Percentiles rank a stretch among this genome's conserved stretches.
phyloP scores from a whole-genome alignment of 2,113 vertebrate genomes.

The Vulpes vulpes region DNA sequence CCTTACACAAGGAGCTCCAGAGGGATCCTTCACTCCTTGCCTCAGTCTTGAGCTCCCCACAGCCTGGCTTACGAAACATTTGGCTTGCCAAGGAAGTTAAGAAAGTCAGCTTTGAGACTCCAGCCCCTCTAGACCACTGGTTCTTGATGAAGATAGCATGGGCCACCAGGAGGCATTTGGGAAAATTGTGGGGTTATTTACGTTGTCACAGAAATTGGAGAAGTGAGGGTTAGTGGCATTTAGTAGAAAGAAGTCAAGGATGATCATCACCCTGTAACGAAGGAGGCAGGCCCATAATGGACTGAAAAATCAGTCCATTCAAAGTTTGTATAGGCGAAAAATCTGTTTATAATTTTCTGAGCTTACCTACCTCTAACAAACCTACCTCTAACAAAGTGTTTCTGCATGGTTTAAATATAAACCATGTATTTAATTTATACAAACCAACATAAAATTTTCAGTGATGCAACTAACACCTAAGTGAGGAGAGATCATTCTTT shows the following conservation, averaged over 20 bases:
- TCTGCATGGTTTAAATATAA: constrained; percentile 29
- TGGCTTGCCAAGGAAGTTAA: not conserved
- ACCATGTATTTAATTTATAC: not conserved
- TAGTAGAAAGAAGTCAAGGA: not conserved
- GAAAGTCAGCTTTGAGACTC: constrained; percentile 28
- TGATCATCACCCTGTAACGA: not conserved
- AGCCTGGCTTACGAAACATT: not conserved
- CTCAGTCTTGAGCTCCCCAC: not conserved
- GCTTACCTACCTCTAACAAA: not conserved
- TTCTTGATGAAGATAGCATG: not conserved
- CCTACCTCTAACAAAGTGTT: not conserved
- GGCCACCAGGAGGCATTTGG: not conserved
- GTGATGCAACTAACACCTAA: not conserved
- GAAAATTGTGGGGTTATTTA: not conserved
- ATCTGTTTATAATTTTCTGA: not conserved
- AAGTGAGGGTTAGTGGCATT: not conserved
- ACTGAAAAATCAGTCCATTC: not conserved
- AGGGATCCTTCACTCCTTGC: not conserved
- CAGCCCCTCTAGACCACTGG: not conserved
- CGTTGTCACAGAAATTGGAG: not conserved
- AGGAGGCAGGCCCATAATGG: not conserved
- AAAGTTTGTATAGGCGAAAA: not conserved
- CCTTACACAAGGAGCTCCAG: not conserved
- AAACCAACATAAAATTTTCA: constrained; percentile 22
- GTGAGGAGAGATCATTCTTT: not conserved